Percentiles rank a stretch among this genome's conserved stretches.
Conservation (phyloP, 2,797 vertebrate species). For the Valencia hispanica region DNA sequence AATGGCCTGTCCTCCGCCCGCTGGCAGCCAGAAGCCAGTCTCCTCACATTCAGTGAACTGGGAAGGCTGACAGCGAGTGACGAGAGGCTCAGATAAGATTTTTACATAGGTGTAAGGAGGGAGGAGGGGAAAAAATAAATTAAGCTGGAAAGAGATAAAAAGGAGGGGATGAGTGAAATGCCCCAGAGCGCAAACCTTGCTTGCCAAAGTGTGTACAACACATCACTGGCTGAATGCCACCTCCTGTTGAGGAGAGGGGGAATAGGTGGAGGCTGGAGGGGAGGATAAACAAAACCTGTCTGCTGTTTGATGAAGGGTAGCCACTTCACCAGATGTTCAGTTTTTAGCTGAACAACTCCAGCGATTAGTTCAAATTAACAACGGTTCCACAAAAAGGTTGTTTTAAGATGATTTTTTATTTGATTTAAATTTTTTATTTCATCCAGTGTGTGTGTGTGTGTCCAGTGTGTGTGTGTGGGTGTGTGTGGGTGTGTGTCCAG, state of each 20-base stretch:
- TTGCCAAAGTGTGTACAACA: slow-evolving; percentile 46
- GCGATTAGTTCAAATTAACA: slow-evolving; percentile 27
- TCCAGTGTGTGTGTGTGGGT: too few species aligned
- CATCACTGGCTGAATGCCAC: slow-evolving; percentile 48
- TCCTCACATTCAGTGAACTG: slow-evolving; percentile 27
- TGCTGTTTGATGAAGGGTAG: slow-evolving; percentile 34
- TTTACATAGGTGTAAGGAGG: slow-evolving; percentile 17
- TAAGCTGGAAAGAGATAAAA: slow-evolving; percentile 23
- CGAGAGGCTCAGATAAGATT: slow-evolving; percentile 22
- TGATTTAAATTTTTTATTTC: too few species aligned
- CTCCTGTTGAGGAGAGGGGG: slow-evolving; percentile 32
- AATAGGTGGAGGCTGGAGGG: slow-evolving; percentile 17
- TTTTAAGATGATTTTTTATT: too few species aligned
- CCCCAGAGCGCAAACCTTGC: slow-evolving; percentile 12
- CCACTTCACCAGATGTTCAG: slow-evolving; percentile 61
- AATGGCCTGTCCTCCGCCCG: slow-evolving; percentile 41
- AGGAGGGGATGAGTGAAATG: slow-evolving; percentile 12
- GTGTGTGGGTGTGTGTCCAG: too few species aligned
- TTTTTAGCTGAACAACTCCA: slow-evolving; percentile 33
- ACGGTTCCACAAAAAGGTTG: not conserved
- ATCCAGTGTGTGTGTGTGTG: too few species aligned
- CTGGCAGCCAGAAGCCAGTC: slow-evolving; percentile 47
- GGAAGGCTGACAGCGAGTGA: slow-evolving; percentile 36
- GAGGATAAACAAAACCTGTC: slow-evolving; percentile 52
- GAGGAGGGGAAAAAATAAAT: slow-evolving; percentile 3